These are phyloP conservation scores for Cephus rjabovi DNA, from an alignment of 2,888 invertebrate species.

Conservation along the genomic window DNA sequence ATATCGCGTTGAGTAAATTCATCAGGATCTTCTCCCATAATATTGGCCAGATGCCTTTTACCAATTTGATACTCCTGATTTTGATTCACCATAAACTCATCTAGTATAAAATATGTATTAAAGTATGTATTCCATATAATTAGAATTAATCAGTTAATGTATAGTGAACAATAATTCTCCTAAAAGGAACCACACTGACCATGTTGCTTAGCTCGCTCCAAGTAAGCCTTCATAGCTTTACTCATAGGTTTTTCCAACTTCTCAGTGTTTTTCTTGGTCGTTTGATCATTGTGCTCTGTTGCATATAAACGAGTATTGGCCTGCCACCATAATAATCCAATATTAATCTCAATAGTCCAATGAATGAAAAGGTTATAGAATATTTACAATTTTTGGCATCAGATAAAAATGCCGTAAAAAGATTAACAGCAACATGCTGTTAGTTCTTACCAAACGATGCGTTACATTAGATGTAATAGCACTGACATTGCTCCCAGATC, in stretches of 20 bases:
- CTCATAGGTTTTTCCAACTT: slow-evolving; percentile 76
- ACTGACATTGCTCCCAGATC: slow-evolving; percentile 4
- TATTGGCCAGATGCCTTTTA: slow-evolving; percentile 95
- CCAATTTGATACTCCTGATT: slow-evolving; percentile 88
- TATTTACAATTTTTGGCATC: neutral
- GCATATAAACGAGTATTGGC: neutral
- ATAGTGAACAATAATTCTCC: neutral
- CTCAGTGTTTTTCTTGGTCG: slow-evolving; percentile 58
- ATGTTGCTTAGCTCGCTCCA: slow-evolving; percentile 84
- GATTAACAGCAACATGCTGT: neutral
- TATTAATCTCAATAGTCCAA: neutral
- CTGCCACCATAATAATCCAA: neutral
- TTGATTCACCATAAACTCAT: slow-evolving; percentile 85
- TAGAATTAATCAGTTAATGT: neutral
- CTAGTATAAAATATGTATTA: slow-evolving; percentile 56
- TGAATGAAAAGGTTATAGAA: neutral
- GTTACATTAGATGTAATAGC: neutral
- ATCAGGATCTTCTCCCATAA: slow-evolving; percentile 97
- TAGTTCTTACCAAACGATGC: slow-evolving; percentile 4
- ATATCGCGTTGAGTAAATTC: slow-evolving; percentile 89
- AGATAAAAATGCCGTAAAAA: neutral
- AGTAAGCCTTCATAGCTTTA: slow-evolving; percentile 90
- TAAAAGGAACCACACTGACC: slow-evolving; percentile 61
- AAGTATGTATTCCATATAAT: neutral
- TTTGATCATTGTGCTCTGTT: neutral